Evolutionary conservation across 2,888 invertebrate species (phyloP), one percentile per base, ranked within the genome.

Genomic region (Limnephilus marmoratus): DNA sequence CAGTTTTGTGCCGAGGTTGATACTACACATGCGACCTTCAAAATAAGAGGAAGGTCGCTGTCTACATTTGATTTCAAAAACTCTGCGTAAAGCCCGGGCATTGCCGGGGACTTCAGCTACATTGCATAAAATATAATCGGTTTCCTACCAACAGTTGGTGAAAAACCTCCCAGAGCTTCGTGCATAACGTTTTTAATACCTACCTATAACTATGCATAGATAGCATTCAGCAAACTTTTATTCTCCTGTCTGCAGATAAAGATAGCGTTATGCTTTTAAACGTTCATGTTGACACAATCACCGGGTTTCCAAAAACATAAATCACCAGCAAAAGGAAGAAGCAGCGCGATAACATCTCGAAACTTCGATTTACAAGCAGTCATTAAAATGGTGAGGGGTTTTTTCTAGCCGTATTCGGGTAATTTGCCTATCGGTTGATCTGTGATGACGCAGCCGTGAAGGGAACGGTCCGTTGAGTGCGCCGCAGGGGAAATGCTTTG

Each of bases 361-460:
- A 68, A 68, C 68, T 68, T 68, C 68, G 68, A 68, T 68, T 68
- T 68, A 68, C 68, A 68, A 68, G 68, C 68, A 68, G 68, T 68
- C 68, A 68, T 68, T 68, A 68, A 68, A 68, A 68, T 68, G 68
- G 24, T n/a, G 68, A 68, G 68, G 24, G 68, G 68, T 24, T 68
- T 68, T 68, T 68, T 68, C 68, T 68, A 68, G 68, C 68, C 68
- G 9, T n/a, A 68, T 68, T 68, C 68, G 24, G 68, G 68, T 68
- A n/a, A 68, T 68, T 68, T 68, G 68, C 24, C 24, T 68, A 68
- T 68, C 68, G 24, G 68, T 24, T 68, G 68, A 68, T 68, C 68
- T 68, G 68, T n/a, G 68, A 68, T 68, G 68, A 68, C 68, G 68
- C 9, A 53, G 68, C 68, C 0, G 1, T 2, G 68, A 5, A 68